Base-by-base conservation (phyloP, 1,140 invertebrate genomes). In the Leptopilina clavipes region DNA sequence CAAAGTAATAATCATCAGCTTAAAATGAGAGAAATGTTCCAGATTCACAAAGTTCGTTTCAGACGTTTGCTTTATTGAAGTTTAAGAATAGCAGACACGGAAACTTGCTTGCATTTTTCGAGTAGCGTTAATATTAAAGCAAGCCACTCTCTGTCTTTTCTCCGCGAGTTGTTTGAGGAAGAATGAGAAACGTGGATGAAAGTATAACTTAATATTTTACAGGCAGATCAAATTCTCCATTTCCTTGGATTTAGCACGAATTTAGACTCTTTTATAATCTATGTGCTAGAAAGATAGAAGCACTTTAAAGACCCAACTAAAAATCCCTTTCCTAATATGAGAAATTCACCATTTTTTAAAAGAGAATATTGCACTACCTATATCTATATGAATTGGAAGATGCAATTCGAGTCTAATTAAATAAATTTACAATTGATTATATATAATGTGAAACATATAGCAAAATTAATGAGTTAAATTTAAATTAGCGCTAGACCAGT, bases 121-220 rank as follows among this genome's bases (percentile, higher is more conserved):
- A 31, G 59, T 59, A 65, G 59, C 25, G 59, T 65, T 31, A 65
- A 65, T 65, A 65, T 65, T 65, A 65, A 65, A 65, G 59, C 59
- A n/a, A 59, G 59, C 25, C 14, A 65, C 59, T 65, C 22, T 65
- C 59, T 65, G 22, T 19, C 54, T 65, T 65, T 52, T 65, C 59
- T 8, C n/a, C 59, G 22, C 22, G 19, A 65, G 25, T 65, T 65
- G 59, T 65, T 65, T 65, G 25, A 65, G 59, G 59, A 31, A 37
- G 59, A 65, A 65, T 37, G 25, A 37, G 59, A 65, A 65, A 65
- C 25, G 59, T 65, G 25, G 59, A 65, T 65, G 59, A 31, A 65
- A 65, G 59, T 65, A 65, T 65, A 37, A 65, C 25, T 65, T 65
- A 65, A 65, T 65, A 65, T 65, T 65, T 65, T 65, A 65, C 22